Conservation (phyloP, 2,113 vertebrate species). For the Orycteropus afer region DNA sequence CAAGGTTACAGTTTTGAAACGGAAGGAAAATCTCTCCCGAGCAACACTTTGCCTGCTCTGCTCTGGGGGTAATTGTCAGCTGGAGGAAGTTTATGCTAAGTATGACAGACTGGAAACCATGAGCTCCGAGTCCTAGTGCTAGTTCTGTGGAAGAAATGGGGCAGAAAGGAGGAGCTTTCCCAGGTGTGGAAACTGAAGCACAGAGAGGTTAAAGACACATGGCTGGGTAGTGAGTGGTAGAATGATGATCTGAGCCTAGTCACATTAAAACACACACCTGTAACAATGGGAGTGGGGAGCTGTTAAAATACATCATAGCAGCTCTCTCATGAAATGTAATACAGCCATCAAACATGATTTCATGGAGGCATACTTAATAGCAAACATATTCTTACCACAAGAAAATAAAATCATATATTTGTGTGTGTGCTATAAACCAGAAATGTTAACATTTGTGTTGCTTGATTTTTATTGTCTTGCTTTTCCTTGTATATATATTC, state of each 20-base stretch:
- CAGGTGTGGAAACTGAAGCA: neutral
- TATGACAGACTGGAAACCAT: neutral
- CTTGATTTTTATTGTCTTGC: neutral
- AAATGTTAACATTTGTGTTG: neutral
- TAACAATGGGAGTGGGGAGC: neutral
- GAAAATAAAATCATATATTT: neutral
- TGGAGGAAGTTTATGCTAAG: neutral
- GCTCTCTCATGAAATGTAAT: too few relatives aligned
- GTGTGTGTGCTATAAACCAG: neutral
- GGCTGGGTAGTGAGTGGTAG: neutral
- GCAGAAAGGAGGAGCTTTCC: neutral
- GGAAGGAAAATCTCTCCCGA: neutral
- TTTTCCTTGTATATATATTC: neutral
- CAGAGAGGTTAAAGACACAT: neutral
- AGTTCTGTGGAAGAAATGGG: neutral
- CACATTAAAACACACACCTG: neutral
- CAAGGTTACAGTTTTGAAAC: neutral
- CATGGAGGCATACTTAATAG: neutral
- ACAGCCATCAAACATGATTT: neutral
- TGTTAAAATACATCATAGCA: neutral
- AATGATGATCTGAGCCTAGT: too few relatives aligned
- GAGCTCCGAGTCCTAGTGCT: rapidly evolving
- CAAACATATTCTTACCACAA: neutral
- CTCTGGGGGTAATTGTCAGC: neutral
- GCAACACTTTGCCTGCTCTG: neutral